Conservation (phyloP, 23 tunicate species). For the Halocynthia roretzi region DNA sequence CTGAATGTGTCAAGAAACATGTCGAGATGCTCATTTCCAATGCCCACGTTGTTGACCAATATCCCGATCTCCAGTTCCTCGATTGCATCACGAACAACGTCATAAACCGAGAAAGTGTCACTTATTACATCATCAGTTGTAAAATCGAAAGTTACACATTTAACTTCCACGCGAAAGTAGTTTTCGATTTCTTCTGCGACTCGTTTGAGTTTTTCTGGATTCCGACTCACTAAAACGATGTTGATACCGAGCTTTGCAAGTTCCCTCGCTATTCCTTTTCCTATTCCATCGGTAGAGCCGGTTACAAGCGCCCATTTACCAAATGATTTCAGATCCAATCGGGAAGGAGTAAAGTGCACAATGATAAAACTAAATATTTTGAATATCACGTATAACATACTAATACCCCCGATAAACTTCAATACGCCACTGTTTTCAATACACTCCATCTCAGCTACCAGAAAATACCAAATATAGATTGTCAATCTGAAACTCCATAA, state of each 20-base stretch:
- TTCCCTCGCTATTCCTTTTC: slow-evolving; percentile 51
- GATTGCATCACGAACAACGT: slow-evolving; percentile 20
- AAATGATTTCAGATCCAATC: too few relatives aligned
- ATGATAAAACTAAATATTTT: too few relatives aligned
- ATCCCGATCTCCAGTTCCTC: slow-evolving; percentile 55
- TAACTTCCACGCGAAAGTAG: slow-evolving; percentile 40
- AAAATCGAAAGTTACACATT: slow-evolving; percentile 56
- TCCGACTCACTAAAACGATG: slow-evolving; percentile 75
- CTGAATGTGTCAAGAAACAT: slow-evolving; percentile 4
- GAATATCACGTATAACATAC: too few relatives aligned
- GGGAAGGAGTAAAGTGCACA: too few relatives aligned
- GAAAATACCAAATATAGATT: too few relatives aligned
- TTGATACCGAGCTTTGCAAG: slow-evolving; percentile 63
- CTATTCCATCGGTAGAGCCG: slow-evolving; percentile 91
- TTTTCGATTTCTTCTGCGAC: slow-evolving; percentile 41
- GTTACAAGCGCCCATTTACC: slow-evolving; percentile 86
- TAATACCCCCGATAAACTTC: too few relatives aligned
- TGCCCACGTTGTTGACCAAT: slow-evolving; percentile 76
- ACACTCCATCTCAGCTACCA: too few relatives aligned
- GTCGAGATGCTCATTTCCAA: slow-evolving; percentile 29
- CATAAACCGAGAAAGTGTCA: slow-evolving; percentile 55
- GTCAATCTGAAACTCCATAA: too few relatives aligned
- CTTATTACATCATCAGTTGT: slow-evolving; percentile 22
- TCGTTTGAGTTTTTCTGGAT: slow-evolving; percentile 39
- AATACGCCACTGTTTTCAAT: too few relatives aligned